These are phyloP conservation scores for Drosophila burlai DNA, from an alignment of 1,140 invertebrate species.

Conservation along the genomic window DNA sequence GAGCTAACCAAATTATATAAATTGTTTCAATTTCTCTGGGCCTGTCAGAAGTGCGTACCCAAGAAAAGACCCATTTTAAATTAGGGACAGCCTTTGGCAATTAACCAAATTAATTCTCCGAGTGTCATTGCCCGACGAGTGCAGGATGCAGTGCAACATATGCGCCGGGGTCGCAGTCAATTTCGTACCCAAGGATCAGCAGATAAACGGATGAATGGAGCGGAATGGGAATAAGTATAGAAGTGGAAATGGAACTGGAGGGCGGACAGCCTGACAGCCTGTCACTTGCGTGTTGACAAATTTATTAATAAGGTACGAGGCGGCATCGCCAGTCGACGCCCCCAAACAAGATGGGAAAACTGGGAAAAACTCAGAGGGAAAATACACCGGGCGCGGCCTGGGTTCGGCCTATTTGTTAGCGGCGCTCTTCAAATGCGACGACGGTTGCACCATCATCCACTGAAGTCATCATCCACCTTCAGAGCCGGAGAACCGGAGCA, in stretches of 20 bases:
- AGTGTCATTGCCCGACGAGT: slow-evolving; percentile 27
- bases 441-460: slow-evolving; percentile 58
- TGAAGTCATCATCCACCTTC: slow-evolving; percentile 60
- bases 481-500: slow-evolving; percentile 5
- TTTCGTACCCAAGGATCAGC: slow-evolving; percentile 70
- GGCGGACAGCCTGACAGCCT: slow-evolving; percentile 77
- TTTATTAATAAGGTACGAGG: slow-evolving; percentile 85
- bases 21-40: neutral
- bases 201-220: slow-evolving; percentile 67
- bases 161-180: slow-evolving; percentile 64
- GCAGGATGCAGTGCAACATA: slow-evolving; percentile 78
- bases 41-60: neutral
- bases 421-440: slow-evolving; percentile 76
- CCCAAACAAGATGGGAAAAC: slow-evolving; percentile 60
- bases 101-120: slow-evolving; percentile 64
- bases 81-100: slow-evolving; percentile 33
- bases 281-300: slow-evolving; percentile 85
- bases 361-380: slow-evolving; percentile 25
- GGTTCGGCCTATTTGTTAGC: slow-evolving; percentile 75
- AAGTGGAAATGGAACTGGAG: slow-evolving; percentile 13
- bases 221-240: slow-evolving; percentile 18
- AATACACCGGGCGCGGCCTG: slow-evolving; percentile 56
- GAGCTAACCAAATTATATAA: neutral
- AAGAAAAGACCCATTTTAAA: slow-evolving; percentile 40
- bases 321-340: slow-evolving; percentile 64